These are phyloP conservation scores for Porites lutea DNA, from an alignment of 64 coral and sea anemone genomes.

Conservation along the genomic window DNA sequence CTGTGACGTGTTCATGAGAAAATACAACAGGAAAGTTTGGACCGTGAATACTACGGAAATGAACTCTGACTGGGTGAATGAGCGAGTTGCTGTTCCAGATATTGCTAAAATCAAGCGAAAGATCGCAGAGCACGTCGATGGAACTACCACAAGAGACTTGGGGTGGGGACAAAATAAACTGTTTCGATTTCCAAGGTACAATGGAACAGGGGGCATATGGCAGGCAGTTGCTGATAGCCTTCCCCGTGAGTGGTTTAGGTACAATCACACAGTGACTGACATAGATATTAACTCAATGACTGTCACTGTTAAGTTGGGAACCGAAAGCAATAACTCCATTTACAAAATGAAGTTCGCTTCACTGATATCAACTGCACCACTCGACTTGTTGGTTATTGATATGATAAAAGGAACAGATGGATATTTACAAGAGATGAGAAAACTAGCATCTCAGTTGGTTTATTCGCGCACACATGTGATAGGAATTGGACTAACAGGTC, in stretches of 20 bases:
- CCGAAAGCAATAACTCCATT: not conserved
- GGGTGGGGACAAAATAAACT: conserved; percentile 78
- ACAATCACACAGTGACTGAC: conserved; percentile 50
- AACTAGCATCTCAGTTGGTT: not conserved
- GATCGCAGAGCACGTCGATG: conserved; percentile 24
- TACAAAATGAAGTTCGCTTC: conserved; percentile 27
- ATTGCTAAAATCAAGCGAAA: conserved; percentile 62
- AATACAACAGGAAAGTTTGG: conserved; percentile 86
- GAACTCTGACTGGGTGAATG: conserved; percentile 80
- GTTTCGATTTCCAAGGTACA: conserved; percentile 75
- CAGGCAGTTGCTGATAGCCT: conserved; percentile 47
- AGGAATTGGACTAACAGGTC: conserved; percentile 68
- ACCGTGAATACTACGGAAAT: conserved; percentile 75
- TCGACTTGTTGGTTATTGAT: conserved; percentile 63
- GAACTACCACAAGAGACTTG: not conserved
- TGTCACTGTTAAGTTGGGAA: conserved; percentile 24
- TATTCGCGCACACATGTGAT: conserved; percentile 74
- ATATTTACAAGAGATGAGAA: conserved; percentile 8
- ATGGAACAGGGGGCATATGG: conserved; percentile 83
- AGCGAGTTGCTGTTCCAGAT: conserved; percentile 75
- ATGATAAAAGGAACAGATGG: conserved; percentile 39
- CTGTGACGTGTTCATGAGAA: conserved; percentile 71
- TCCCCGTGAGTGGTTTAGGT: conserved; percentile 69
- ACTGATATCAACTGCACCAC: conserved; percentile 65
- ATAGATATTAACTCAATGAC: conserved; percentile 49